Conservation (phyloP, 2,113 vertebrate species). For the Macquaria australasica region DNA sequence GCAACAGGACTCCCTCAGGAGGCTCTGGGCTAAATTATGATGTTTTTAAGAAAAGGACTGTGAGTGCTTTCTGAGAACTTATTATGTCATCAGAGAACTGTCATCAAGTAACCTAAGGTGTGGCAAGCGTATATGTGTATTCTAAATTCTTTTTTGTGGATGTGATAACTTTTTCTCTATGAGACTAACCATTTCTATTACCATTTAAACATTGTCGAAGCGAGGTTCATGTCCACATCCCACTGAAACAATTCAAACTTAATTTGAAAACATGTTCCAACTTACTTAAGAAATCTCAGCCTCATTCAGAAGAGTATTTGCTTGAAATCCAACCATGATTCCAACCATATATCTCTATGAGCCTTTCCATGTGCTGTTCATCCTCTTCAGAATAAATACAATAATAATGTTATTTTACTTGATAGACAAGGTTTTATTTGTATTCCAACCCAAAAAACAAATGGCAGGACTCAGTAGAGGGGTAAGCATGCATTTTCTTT, state of each 20-base stretch:
- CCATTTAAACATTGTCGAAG: neutral
- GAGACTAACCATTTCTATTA: neutral
- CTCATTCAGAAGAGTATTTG: neutral
- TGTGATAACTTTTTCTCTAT: neutral
- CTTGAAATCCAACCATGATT: neutral
- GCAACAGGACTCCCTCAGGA: neutral
- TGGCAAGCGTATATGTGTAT: neutral
- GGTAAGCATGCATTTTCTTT: slow-evolving; percentile 16
- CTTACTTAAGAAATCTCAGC: neutral
- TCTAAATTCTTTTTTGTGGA: neutral
- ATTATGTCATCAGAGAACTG: neutral
- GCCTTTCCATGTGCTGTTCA: neutral
- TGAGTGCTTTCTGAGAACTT: neutral
- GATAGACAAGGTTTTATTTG: neutral
- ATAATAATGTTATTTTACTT: neutral
- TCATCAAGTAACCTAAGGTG: neutral
- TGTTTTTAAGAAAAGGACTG: neutral
- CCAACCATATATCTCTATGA: neutral
- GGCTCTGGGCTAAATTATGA: neutral
- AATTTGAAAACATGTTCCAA: neutral
- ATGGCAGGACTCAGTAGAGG: neutral
- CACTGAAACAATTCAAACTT: neutral
- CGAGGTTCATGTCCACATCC: neutral
- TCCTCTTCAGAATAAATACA: neutral
- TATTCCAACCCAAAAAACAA: neutral